Conservation (phyloP, 2,888 invertebrate species). For the Andricus curvator region DNA sequence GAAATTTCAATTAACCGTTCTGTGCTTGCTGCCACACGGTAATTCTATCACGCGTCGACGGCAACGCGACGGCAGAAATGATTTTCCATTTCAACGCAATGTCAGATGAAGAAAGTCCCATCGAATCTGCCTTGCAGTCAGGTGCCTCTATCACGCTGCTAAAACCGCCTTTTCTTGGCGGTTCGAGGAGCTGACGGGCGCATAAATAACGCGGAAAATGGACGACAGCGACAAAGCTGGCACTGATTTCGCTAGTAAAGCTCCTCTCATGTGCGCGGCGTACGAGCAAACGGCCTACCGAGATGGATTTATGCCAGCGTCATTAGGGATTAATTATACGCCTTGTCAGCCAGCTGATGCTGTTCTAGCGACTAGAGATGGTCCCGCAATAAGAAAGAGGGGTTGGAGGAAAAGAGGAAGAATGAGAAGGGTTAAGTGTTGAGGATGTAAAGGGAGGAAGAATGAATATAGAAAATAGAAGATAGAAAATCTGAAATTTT, state of each 20-base stretch:
- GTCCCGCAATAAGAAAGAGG: slow-evolving; percentile 51
- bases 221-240: slow-evolving; percentile 71
- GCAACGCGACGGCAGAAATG: slow-evolving; percentile 24
- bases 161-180: slow-evolving; percentile 11
- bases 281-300: slow-evolving; percentile 63
- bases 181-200: slow-evolving; percentile 60
- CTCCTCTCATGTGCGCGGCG: slow-evolving; percentile 54
- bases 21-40: neutral
- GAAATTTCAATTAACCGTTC: slow-evolving; percentile 27
- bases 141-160: neutral
- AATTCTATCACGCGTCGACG: slow-evolving; percentile 10
- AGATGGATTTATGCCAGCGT: slow-evolving; percentile 74
- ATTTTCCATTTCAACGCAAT: slow-evolving; percentile 34
- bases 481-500: neutral
- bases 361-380: slow-evolving; percentile 59
- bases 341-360: slow-evolving; percentile 75
- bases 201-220: slow-evolving; percentile 70
- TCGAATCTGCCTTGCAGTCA: slow-evolving; percentile 9
- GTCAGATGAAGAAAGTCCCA: neutral
- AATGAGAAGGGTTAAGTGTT: neutral
- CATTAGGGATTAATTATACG: slow-evolving; percentile 76
- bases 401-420: slow-evolving; percentile 20
- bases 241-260: slow-evolving; percentile 71
- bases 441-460: slow-evolving; percentile 28
- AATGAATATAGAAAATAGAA: neutral